Conservation (phyloP, 2,113 vertebrate species). For the Machaerirhynchus nigripectus region DNA sequence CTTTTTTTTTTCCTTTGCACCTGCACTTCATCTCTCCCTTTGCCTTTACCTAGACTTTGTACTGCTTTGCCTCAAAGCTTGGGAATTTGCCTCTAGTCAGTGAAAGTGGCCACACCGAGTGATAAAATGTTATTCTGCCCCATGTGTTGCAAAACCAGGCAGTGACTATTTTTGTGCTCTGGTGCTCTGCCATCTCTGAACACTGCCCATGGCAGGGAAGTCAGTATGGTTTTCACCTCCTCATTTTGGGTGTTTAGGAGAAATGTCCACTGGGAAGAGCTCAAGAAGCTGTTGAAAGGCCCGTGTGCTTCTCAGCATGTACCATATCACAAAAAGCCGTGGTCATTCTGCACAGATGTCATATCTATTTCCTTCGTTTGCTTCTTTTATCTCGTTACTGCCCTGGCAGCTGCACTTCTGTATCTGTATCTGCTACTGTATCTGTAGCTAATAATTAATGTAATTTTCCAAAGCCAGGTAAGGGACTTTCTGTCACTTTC, state of each 20-base stretch:
- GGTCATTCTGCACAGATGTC: neutral
- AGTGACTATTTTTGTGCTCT: neutral
- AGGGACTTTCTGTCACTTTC: neutral
- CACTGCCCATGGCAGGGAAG: neutral
- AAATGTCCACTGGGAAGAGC: neutral
- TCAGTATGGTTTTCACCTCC: neutral
- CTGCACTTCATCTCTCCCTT: neutral
- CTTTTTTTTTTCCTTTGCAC: neutral
- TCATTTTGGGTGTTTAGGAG: neutral
- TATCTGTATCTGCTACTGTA: too few species aligned
- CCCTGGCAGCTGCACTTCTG: neutral
- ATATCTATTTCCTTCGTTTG: neutral
- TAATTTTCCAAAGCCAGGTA: neutral
- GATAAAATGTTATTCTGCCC: neutral
- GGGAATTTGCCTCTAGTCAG: neutral
- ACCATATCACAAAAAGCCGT: accelerated
- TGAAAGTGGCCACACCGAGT: neutral
- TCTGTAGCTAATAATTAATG: neutral
- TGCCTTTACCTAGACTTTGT: neutral
- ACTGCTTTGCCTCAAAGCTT: accelerated
- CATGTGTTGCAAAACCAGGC: neutral
- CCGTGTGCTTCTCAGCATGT: neutral
- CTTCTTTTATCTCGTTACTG: neutral
- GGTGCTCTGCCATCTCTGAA: neutral
- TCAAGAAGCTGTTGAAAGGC: neutral